A percentile compares a stretch with the other conserved stretches of the same genome.
Conservation (phyloP, 2,797 vertebrate species). For the Sciaenops ocellatus region DNA sequence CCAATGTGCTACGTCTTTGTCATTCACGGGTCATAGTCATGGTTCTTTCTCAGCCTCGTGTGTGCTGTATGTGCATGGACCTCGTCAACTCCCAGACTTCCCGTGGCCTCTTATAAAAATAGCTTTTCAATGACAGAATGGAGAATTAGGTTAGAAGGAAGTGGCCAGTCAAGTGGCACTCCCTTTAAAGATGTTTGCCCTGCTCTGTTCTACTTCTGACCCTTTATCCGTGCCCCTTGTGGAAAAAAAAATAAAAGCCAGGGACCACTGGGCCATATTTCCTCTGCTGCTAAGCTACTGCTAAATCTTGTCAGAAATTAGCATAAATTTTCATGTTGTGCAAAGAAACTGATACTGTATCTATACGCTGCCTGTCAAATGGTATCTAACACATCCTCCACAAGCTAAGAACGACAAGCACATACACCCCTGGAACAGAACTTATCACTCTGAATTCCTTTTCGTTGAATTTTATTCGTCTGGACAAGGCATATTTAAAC, state of each 20-base stretch:
- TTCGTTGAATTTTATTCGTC: constrained; percentile 46
- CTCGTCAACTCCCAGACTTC: constrained; percentile 77
- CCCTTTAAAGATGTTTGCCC: constrained; percentile 64
- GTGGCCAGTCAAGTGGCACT: constrained; percentile 74
- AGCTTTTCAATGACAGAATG: constrained; percentile 84
- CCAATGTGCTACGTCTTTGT: constrained; percentile 23
- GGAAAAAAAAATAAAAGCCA: not conserved
- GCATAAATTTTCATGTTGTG: constrained; percentile 5
- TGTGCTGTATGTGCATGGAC: constrained; percentile 37
- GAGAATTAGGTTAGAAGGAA: constrained; percentile 81
- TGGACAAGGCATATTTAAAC: constrained; percentile 42
- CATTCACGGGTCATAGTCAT: constrained; percentile 27
- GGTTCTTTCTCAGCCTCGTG: constrained; percentile 26
- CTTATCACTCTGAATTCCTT: constrained; percentile 30
- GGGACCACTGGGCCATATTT: constrained; percentile 34
- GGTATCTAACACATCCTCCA: constrained; percentile 2
- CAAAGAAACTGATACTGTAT: constrained; percentile 21
- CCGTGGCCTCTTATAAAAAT: constrained; percentile 84
- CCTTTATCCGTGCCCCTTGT: constrained; percentile 56
- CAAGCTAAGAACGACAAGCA: not conserved
- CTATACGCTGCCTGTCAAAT: constrained; percentile 10
- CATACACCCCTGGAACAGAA: constrained; percentile 14
- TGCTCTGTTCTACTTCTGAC: constrained; percentile 46
- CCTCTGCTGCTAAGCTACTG: constrained; percentile 30
- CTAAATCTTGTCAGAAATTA: constrained; percentile 32